Percentiles rank a stretch among this genome's conserved stretches.
Conservation (phyloP, 2,888 invertebrate genomes). For the Pherbina coryleti region DNA sequence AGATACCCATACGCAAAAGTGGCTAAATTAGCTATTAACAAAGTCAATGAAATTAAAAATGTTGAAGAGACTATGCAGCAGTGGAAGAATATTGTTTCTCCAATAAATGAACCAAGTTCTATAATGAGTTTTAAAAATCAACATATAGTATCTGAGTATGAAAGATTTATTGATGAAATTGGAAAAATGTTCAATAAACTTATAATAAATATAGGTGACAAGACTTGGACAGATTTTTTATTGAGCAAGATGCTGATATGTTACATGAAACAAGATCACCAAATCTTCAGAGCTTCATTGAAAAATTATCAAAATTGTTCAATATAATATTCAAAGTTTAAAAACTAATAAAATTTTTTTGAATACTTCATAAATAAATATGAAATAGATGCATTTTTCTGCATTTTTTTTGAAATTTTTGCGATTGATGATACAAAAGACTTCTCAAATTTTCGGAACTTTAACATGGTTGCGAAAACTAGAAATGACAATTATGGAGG, state of each 20-base stretch:
- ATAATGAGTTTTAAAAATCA: too few species aligned
- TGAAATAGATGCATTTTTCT: not conserved
- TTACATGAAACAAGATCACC: not conserved
- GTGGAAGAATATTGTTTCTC: too few species aligned
- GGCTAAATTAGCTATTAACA: not conserved
- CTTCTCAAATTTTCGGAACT: not conserved
- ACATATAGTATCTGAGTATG: too few species aligned
- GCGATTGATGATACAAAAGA: not conserved
- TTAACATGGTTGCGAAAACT: not conserved
- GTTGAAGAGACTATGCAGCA: too few species aligned
- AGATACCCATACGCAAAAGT: not conserved
- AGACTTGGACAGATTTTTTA: not conserved
- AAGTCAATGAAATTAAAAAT: too few species aligned
- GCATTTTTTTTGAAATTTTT: not conserved
- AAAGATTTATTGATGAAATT: too few species aligned
- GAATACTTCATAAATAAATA: not conserved
- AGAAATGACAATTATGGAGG: not conserved
- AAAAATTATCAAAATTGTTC: not conserved
- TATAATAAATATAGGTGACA: not conserved
- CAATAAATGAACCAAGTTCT: too few species aligned
- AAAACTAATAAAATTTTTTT: not conserved
- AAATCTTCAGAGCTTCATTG: not conserved
- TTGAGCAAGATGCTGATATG: not conserved
- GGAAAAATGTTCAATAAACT: too few species aligned
- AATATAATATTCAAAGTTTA: not conserved